Base-by-base conservation (phyloP, 2,888 invertebrate species). In the Sinotaia quadrata region DNA sequence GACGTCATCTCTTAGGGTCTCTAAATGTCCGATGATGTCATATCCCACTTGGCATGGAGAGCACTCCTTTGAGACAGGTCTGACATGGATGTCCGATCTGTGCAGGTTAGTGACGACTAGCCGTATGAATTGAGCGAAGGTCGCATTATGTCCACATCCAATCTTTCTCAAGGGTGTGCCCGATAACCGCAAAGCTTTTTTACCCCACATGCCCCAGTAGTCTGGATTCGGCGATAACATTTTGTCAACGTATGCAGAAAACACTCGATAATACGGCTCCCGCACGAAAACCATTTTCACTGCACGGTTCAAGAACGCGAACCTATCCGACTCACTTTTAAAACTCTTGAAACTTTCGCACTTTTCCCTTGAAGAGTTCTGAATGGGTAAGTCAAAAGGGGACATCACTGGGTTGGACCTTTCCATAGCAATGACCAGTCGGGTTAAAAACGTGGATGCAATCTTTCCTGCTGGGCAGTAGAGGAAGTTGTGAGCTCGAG, bases 171-270 rank as follows among this genome's bases (percentile, higher is more conserved):
- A 27, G 7, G 18, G 15, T 10, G 33, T 12, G 5, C 29, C n/a
- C 36, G 57, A 5, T 15, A 62, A 31, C 34, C 27, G 41, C 1
- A 60, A 27, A 7, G 69, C 62, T 29, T 18, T 24, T 21, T 24
- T 29, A 4, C 73, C 73, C 73, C 73, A 73, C 3, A 51, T 36
- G 0, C 41, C 52, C 77, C 77, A 77, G 61, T 71, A 74, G 36
- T 71, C 67, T 4, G 75, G 74, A 36, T 77, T 77, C 4, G 77
- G 77, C 0, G 75, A 72, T 29, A 71, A 59, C 2, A 74, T 51
- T 47, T 75, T 77, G 52, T 77, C 77, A 36, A 77, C 68, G 49
- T 70, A 75, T 0, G 75, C 72, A 10, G 77, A 77, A 33, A 73
- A 69, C 31, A 77, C 68, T 24, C 77, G 27, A 18, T 71, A 61